These are phyloP conservation scores for Eupithecia tripunctaria DNA, from an alignment of 2,888 invertebrate species.

Conservation along the genomic window DNA sequence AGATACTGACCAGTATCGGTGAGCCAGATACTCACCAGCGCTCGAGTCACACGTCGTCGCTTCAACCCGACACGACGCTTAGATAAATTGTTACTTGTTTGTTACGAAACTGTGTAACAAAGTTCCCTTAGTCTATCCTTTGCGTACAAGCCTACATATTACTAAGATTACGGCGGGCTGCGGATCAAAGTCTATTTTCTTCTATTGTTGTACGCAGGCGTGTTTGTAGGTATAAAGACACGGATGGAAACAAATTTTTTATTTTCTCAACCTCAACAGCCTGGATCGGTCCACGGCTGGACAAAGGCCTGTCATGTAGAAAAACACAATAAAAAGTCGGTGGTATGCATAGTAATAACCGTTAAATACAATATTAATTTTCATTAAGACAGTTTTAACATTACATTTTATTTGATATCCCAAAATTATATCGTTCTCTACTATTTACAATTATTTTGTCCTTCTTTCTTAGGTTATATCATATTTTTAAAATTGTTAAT, in stretches of 20 bases:
- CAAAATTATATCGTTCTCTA: too few species aligned
- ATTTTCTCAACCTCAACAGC: neutral
- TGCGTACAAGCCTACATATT: neutral
- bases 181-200: slow-evolving; percentile 18
- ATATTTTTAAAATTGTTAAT: too few species aligned
- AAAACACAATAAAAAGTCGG: too few species aligned
- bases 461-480: too few species aligned
- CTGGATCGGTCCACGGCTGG: too few species aligned
- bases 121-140: neutral
- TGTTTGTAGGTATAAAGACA: neutral
- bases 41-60: neutral
- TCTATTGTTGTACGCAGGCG: neutral
- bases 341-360: too few species aligned
- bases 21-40: neutral
- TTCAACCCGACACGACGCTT: neutral
- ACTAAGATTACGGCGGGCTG: neutral
- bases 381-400: too few species aligned
- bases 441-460: too few species aligned
- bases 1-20: too few species aligned
- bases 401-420: too few species aligned
- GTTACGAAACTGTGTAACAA: slow-evolving; percentile 1
- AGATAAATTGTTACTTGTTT: neutral
- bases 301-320: too few species aligned
- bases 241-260: neutral
- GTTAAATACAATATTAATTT: too few species aligned